A percentile compares a stretch with the other conserved stretches of the same genome.
phyloP scores from a whole-genome alignment of 2,797 vertebrate genomes.

The Macrochelys suwanniensis region DNA sequence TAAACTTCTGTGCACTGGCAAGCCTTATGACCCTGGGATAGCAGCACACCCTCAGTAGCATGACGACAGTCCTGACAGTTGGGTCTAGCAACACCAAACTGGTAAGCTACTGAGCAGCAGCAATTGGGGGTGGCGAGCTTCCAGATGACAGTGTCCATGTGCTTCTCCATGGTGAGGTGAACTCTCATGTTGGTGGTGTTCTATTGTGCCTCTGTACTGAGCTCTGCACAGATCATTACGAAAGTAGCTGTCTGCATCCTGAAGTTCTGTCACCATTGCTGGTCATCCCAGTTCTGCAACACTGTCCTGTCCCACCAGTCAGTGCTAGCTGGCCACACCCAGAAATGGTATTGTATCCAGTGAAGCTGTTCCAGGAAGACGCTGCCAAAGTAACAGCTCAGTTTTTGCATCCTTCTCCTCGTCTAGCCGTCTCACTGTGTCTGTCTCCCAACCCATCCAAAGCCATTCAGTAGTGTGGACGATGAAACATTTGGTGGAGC shows the following conservation, averaged over 20 bases:
- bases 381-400: not conserved
- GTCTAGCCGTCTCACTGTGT: not conserved
- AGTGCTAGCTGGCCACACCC: not conserved
- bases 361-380: not conserved
- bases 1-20: not conserved
- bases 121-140: not conserved
- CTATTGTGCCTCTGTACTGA: not conserved
- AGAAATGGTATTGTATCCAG: not conserved
- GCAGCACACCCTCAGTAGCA: not conserved
- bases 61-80: not conserved
- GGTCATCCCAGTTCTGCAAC: not conserved
- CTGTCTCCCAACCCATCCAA: not conserved
- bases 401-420: not conserved
- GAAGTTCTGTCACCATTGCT: not conserved
- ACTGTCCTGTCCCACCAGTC: not conserved
- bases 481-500: not conserved
- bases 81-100: not conserved
- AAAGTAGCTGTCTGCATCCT: not conserved
- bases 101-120: not conserved
- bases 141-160: not conserved
- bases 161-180: not conserved
- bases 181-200: not conserved
- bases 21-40: not conserved
- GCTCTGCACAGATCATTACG: not conserved
- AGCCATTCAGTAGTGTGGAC: not conserved